A percentile compares a stretch with the other conserved stretches of the same genome.
Evolutionary conservation across 2,888 invertebrate genomes (phyloP).

Genomic region (Leistus spinibarbis): DNA sequence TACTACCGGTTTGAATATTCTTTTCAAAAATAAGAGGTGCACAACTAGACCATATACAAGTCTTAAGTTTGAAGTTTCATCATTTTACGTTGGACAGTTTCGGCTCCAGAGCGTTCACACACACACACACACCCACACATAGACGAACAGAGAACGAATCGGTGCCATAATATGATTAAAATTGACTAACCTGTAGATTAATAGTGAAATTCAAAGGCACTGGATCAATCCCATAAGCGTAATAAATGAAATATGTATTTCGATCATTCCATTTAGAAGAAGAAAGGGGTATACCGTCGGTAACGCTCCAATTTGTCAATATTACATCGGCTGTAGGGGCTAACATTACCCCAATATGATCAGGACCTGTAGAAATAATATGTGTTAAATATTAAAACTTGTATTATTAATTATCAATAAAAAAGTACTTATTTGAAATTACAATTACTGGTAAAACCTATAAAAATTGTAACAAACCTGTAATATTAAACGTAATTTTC

Average conservation of each 20-base stretch:
- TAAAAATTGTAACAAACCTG: conserved; percentile 52
- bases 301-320: conserved; percentile 64
- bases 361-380: conserved; percentile 62
- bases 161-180: no score
- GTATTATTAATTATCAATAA: conserved; percentile 3
- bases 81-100: no score
- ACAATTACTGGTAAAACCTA: not conserved
- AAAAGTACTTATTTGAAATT: not conserved
- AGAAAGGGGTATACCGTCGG: conserved; percentile 61
- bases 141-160: no score
- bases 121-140: no score
- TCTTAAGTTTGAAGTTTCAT: no score
- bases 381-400: not conserved
- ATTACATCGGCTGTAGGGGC: conserved; percentile 64
- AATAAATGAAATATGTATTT: conserved; percentile 71
- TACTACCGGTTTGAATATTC: no score
- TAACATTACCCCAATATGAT: conserved; percentile 70
- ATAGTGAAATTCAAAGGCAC: conserved; percentile 65
- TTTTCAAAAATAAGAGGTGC: no score
- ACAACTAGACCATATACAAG: no score
- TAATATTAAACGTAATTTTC: conserved; percentile 59
- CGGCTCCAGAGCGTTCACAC: no score
- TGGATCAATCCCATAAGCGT: conserved; percentile 66
- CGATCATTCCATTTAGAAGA: conserved; percentile 63
- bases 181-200: conserved; percentile 61